phyloP scores from a whole-genome alignment of 37 sponge, comb jelly and placozoan genomes.

The Diacarnus erythraeanus region DNA sequence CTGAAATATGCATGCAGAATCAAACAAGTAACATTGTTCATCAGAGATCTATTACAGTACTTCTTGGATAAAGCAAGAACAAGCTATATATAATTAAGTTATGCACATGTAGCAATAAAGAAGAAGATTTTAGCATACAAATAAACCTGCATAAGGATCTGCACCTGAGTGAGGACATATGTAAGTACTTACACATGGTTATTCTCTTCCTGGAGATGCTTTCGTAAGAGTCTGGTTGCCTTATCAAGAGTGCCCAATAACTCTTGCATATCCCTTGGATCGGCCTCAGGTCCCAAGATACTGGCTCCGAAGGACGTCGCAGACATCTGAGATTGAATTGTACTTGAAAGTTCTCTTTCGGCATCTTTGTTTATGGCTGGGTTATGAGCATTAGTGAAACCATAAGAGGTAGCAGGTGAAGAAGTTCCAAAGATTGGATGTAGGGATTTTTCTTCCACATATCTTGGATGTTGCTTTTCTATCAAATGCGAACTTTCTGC shows the following conservation, averaged over 20 bases:
- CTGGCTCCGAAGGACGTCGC: background rate
- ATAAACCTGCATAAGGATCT: no score
- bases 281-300: background rate
- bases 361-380: background rate
- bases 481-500: background rate
- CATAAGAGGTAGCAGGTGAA: background rate
- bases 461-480: background rate
- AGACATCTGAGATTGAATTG: background rate
- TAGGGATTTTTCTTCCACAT: background rate
- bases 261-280: slow-evolving; percentile 22
- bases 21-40: no score
- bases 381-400: background rate
- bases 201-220: slow-evolving; percentile 1
- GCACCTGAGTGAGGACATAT: background rate
- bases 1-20: no score
- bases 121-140: no score
- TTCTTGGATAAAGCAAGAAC: no score
- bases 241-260: slow-evolving; percentile 28
- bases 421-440: background rate
- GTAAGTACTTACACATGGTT: background rate
- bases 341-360: background rate
- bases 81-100: no score
- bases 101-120: no score
- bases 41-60: no score
- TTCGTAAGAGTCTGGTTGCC: slow-evolving; percentile 4